Conservation (phyloP, 2,113 vertebrate species). For the Leucoraja erinaceus region DNA sequence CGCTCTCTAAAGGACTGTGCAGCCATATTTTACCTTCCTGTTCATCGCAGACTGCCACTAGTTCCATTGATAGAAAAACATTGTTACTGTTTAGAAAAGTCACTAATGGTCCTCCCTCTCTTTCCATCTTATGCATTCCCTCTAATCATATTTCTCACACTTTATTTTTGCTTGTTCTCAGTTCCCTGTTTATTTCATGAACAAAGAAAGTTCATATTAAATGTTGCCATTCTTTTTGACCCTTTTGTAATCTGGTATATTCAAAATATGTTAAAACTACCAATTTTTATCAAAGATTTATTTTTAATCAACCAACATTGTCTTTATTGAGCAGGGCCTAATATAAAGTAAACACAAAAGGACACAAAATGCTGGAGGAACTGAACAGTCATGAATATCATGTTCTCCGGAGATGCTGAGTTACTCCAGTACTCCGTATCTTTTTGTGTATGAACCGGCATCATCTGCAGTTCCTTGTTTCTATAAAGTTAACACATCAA, state of each 20-base stretch:
- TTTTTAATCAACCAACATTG: not conserved
- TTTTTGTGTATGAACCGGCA: too few species aligned
- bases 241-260: not conserved
- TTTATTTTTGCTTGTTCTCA: not conserved
- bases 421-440: too few species aligned
- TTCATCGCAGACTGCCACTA: not conserved
- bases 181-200: too few species aligned
- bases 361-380: too few species aligned
- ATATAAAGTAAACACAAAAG: not conserved
- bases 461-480: too few species aligned
- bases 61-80: not conserved
- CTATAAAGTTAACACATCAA: not conserved
- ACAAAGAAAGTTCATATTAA: not conserved
- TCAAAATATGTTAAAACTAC: not conserved
- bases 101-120: not conserved
- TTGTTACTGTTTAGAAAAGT: not conserved
- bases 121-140: not conserved
- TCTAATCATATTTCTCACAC: not conserved
- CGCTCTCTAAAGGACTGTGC: too few species aligned
- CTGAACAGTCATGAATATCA: too few species aligned
- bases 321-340: not conserved
- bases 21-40: not conserved
- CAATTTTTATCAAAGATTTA: not conserved
- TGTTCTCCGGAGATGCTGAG: too few species aligned
- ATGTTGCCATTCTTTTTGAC: not conserved